Percentiles rank a stretch among this genome's conserved stretches.
These are phyloP conservation scores for Syngnathus scovelli DNA, from an alignment of 2,113 vertebrate genomes.

Conservation along the genomic window DNA sequence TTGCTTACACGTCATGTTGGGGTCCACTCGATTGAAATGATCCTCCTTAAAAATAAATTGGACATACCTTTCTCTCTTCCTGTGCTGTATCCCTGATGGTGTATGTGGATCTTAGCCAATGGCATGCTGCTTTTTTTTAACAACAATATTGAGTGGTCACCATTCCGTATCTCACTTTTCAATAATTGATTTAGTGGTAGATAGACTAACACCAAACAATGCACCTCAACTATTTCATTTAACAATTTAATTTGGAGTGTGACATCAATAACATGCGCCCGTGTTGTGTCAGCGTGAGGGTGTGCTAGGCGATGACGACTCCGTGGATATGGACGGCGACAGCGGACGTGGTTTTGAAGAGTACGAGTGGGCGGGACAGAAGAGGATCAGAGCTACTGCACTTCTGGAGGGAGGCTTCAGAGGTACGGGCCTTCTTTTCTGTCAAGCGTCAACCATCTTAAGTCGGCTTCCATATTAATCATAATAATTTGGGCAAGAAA, in stretches of 20 bases:
- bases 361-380: constrained; percentile 98
- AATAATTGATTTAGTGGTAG: not conserved
- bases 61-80: not conserved
- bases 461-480: too few species aligned
- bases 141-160: not conserved
- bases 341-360: constrained; percentile 94
- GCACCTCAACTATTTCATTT: not conserved
- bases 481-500: too few species aligned
- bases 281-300: constrained; percentile 84
- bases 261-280: constrained; percentile 14
- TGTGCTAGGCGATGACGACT: constrained; percentile 87
- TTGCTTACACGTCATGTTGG: constrained; percentile 39
- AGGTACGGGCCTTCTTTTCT: constrained; percentile 68
- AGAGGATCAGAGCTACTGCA: constrained; percentile 93
- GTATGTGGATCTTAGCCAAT: constrained; percentile 16
- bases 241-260: not conserved
- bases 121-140: constrained; percentile 16
- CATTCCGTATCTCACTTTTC: not conserved
- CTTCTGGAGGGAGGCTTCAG: constrained; percentile 96
- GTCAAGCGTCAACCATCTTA: too few species aligned
- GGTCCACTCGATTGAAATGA: not conserved
- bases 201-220: not conserved
- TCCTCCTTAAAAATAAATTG: not conserved
- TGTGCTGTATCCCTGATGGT: constrained; percentile 32
- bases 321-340: constrained; percentile 91